Conservation (phyloP, 2,888 invertebrate species). For the Ormia ochracea region DNA sequence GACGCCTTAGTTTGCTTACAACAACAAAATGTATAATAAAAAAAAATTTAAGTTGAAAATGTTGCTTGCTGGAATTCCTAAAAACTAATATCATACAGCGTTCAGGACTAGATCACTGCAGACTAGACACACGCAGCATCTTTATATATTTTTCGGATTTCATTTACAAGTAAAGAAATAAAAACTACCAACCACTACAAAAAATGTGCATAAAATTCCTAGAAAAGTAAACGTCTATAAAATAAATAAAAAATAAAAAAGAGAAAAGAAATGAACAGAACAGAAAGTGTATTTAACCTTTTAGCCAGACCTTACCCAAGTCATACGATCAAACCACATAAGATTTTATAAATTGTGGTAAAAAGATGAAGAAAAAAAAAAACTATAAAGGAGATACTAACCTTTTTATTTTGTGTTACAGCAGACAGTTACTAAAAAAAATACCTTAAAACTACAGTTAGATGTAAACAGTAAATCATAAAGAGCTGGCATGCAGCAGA, state of each 20-base stretch:
- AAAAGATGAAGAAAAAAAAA: not conserved
- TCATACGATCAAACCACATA: slow-evolving; percentile 30
- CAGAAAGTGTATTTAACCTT: slow-evolving; percentile 27
- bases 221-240: slow-evolving; percentile 68
- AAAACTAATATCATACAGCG: slow-evolving; percentile 51
- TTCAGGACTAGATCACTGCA: slow-evolving; percentile 27
- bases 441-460: slow-evolving; percentile 66
- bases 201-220: slow-evolving; percentile 75
- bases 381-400: slow-evolving; percentile 45
- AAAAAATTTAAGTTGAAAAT: slow-evolving; percentile 10
- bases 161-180: slow-evolving; percentile 2
- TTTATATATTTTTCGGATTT: not conserved
- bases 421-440: slow-evolving; percentile 42
- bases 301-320: slow-evolving; percentile 37
- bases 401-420: slow-evolving; percentile 48
- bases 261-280: no score
- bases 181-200: slow-evolving; percentile 37
- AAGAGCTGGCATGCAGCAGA: slow-evolving; percentile 57
- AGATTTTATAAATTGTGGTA: slow-evolving; percentile 8
- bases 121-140: slow-evolving; percentile 56
- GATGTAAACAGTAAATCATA: slow-evolving; percentile 76
- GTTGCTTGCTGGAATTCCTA: slow-evolving; percentile 26
- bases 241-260: slow-evolving; percentile 32
- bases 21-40: not conserved
- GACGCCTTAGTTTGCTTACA: slow-evolving; percentile 34